These are phyloP conservation scores for Adelosebastes latens DNA, from an alignment of 2,797 vertebrate genomes.

Conservation along the genomic window DNA sequence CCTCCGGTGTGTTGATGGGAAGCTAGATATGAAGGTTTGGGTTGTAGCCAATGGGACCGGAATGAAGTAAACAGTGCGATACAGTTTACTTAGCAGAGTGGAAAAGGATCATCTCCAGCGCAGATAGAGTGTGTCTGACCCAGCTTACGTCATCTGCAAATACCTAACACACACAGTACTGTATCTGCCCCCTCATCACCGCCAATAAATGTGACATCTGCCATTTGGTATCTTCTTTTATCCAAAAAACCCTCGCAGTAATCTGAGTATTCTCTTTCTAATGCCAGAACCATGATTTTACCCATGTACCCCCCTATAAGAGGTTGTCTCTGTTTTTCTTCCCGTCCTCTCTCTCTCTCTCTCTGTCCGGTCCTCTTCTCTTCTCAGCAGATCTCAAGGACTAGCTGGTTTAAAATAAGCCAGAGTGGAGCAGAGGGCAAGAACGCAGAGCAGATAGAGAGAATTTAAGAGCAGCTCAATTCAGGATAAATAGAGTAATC, in stretches of 20 bases:
- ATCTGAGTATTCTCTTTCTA: neutral
- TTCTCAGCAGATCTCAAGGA: slow-evolving; percentile 42
- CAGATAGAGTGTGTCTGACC: slow-evolving; percentile 20
- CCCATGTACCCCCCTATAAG: neutral
- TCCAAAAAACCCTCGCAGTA: neutral
- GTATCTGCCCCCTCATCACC: neutral
- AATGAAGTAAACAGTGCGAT: slow-evolving; percentile 59
- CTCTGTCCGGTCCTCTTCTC: neutral
- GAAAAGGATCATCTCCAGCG: slow-evolving; percentile 47
- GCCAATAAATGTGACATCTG: slow-evolving; percentile 10
- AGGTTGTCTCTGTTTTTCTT: slow-evolving; percentile 12
- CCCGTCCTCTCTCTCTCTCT: neutral
- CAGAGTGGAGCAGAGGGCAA: slow-evolving; percentile 16
- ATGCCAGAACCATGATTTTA: slow-evolving; percentile 2
- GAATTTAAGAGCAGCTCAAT: slow-evolving; percentile 1
- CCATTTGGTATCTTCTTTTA: slow-evolving; percentile 7
- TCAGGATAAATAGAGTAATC: slow-evolving; percentile 34
- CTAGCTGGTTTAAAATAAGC: slow-evolving; percentile 30
- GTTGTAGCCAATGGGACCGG: slow-evolving; percentile 32
- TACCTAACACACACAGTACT: neutral
- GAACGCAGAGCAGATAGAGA: slow-evolving; percentile 19
- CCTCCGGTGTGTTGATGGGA: slow-evolving; percentile 48
- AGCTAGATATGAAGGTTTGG: slow-evolving; percentile 54
- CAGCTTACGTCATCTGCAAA: slow-evolving; percentile 40
- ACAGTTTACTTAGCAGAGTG: slow-evolving; percentile 70